A percentile compares a stretch with the other conserved stretches of the same genome.
These are phyloP conservation scores for Botia almorhae DNA, from an alignment of 2,797 vertebrate genomes.

Conservation along the genomic window DNA sequence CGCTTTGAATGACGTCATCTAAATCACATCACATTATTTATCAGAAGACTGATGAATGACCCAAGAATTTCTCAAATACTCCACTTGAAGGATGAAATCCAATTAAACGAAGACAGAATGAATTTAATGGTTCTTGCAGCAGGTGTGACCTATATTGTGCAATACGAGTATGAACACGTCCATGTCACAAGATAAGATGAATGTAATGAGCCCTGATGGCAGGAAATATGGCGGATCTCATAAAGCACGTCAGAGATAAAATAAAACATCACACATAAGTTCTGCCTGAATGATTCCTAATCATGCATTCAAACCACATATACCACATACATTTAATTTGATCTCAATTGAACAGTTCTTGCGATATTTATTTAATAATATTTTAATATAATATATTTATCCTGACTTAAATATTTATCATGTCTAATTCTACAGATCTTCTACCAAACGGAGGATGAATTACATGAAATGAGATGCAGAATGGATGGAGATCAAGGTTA, in stretches of 20 bases:
- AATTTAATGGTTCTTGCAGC: background rate
- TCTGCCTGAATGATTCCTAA: background rate
- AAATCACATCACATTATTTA: conserved; percentile 13
- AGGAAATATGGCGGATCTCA: conserved; percentile 54
- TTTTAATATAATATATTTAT: background rate
- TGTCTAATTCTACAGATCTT: background rate
- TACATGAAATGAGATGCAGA: conserved; percentile 17
- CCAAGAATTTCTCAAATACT: background rate
- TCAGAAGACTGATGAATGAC: background rate
- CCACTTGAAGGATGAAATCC: background rate
- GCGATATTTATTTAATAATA: background rate
- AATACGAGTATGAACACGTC: conserved; percentile 34
- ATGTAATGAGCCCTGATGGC: conserved; percentile 11
- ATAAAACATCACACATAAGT: conserved; percentile 16
- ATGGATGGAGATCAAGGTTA: conserved; percentile 53
- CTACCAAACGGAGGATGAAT: background rate
- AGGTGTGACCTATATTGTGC: conserved; percentile 29
- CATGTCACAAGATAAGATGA: conserved; percentile 35
- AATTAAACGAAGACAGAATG: background rate
- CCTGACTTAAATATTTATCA: background rate
- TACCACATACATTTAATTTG: background rate
- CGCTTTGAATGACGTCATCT: conserved; percentile 1
- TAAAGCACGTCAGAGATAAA: conserved; percentile 41
- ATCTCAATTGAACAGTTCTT: background rate
- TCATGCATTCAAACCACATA: background rate